Percentiles rank a stretch among this genome's conserved stretches.
These are phyloP conservation scores for Setophaga petechia DNA, from an alignment of 2,113 vertebrate genomes.

Conservation along the genomic window DNA sequence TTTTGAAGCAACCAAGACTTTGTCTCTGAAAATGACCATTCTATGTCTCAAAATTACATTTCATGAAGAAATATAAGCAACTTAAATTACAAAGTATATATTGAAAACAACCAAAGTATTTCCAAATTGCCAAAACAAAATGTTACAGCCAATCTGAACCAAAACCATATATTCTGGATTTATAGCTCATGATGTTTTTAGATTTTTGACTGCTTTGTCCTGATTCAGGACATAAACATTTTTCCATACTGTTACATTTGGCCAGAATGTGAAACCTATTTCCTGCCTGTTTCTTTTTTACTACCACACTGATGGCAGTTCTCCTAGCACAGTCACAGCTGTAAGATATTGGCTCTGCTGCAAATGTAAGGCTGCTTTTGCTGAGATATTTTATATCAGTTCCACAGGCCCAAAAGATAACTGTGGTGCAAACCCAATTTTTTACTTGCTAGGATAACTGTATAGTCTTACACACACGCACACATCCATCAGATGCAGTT, in stretches of 20 bases:
- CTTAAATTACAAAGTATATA: not conserved
- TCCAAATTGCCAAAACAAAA: slow-evolving; percentile 41
- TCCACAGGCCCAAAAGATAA: slow-evolving; percentile 46
- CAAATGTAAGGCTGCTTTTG: slow-evolving; percentile 10
- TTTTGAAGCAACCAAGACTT: not conserved
- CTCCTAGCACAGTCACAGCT: slow-evolving; percentile 53
- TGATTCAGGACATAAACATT: slow-evolving; percentile 58
- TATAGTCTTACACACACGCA: not conserved
- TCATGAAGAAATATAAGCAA: not conserved
- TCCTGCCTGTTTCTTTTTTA: slow-evolving; percentile 65
- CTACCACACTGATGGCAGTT: slow-evolving; percentile 47
- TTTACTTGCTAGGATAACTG: slow-evolving; percentile 6
- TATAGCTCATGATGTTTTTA: slow-evolving; percentile 41
- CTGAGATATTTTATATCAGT: slow-evolving; percentile 15
- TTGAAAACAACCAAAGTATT: slow-evolving; percentile 2
- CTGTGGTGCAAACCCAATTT: not conserved
- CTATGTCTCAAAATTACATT: not conserved
- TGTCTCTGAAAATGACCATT: not conserved
- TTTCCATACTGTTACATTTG: slow-evolving; percentile 58
- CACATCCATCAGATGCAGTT: not conserved
- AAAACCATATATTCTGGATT: slow-evolving; percentile 21
- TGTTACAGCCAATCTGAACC: slow-evolving; percentile 13
- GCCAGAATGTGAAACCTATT: slow-evolving; percentile 48
- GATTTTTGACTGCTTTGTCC: slow-evolving; percentile 49
- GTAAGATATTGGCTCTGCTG: slow-evolving; percentile 52